Conservation (phyloP, 2,888 invertebrate species). For the Tachina fera region DNA sequence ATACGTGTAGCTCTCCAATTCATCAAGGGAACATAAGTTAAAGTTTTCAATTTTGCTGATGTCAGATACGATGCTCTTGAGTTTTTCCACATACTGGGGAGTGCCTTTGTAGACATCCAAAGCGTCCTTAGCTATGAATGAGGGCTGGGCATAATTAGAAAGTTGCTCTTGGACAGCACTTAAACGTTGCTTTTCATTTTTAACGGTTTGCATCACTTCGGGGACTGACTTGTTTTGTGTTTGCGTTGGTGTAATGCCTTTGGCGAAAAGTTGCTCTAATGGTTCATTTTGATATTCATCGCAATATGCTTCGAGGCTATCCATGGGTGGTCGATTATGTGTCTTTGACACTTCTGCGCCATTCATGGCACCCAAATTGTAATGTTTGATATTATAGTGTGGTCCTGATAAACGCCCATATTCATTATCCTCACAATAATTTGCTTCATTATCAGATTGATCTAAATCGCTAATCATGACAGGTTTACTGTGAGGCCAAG, state of each 20-base stretch:
- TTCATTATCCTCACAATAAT: constrained; percentile 74
- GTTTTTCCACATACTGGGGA: constrained; percentile 75
- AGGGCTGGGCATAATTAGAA: not conserved
- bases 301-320: constrained; percentile 75
- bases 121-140: not conserved
- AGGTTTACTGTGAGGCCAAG: constrained; percentile 77
- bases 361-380: constrained; percentile 69
- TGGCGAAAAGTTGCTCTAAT: constrained; percentile 78
- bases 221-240: not conserved
- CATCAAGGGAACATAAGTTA: constrained; percentile 74
- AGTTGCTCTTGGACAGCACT: constrained; percentile 74
- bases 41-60: constrained; percentile 78
- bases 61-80: constrained; percentile 74
- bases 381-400: constrained; percentile 72
- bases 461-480: constrained; percentile 76
- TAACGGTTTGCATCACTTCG: constrained; percentile 75
- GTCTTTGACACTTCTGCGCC: constrained; percentile 56
- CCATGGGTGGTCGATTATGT: constrained; percentile 57
- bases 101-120: constrained; percentile 45
- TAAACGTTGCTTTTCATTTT: constrained; percentile 76
- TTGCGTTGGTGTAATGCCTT: not conserved
- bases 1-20: constrained; percentile 79
- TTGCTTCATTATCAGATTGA: constrained; percentile 77
- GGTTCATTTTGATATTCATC: constrained; percentile 78
- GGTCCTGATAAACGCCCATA: constrained; percentile 76